Conservation (phyloP, 2,113 vertebrate species). For the Microcebus tavaratra region DNA sequence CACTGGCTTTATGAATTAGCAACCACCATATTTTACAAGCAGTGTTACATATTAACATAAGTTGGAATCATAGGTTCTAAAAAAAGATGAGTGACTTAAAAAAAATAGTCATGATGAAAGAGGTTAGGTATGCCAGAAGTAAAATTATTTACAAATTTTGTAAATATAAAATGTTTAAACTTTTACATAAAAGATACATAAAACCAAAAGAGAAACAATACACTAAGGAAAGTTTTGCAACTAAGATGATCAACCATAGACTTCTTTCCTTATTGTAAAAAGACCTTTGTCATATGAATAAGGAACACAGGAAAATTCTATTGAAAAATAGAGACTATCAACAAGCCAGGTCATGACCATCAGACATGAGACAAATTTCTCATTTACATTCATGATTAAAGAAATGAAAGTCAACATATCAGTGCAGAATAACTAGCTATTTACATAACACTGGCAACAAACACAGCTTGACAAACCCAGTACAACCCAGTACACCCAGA, state of each 20-base stretch:
- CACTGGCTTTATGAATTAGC: neutral
- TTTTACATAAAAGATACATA: neutral
- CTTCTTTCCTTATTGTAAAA: neutral
- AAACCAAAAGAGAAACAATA: slow-evolving; percentile 4
- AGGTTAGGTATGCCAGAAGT: neutral
- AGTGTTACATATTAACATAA: neutral
- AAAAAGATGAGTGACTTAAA: neutral
- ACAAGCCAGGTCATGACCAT: neutral
- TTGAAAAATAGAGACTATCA: neutral
- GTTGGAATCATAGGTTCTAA: neutral
- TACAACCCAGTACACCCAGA: neutral
- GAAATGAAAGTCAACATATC: neutral
- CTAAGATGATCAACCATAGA: too few species aligned
- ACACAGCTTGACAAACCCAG: neutral
- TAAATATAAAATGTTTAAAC: neutral
- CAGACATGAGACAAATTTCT: neutral
- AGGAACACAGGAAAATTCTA: neutral
- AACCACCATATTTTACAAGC: neutral
- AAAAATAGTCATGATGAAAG: slow-evolving; percentile 13
- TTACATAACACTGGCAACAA: neutral
- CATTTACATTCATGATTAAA: neutral
- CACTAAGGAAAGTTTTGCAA: neutral
- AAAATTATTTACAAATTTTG: neutral
- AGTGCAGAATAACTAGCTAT: neutral
- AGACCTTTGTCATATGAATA: neutral